Percentiles rank a stretch among this genome's conserved stretches.
Evolutionary conservation across 2,888 invertebrate genomes (phyloP).

Genomic region (Tubiluchus corallicola): DNA sequence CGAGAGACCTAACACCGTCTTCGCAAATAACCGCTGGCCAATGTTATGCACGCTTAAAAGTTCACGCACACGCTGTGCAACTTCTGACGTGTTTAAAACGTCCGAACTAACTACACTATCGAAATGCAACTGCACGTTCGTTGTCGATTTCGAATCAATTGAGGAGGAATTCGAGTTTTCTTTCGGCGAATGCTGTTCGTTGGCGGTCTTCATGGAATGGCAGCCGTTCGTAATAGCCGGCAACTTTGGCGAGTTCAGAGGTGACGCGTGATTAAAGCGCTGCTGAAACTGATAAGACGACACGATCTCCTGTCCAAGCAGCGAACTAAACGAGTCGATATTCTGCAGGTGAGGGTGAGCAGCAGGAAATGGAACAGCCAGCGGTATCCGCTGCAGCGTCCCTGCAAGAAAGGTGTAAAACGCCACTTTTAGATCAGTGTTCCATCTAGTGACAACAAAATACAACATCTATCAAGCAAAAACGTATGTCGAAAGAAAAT

Average conservation of each 20-base stretch:
- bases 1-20: constrained; percentile 79
- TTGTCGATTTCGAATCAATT: too few species aligned
- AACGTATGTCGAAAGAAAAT: too few species aligned
- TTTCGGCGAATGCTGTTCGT: constrained; percentile 35
- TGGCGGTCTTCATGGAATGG: too few species aligned
- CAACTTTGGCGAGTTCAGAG: too few species aligned
- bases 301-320: constrained; percentile 57
- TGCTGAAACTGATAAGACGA: constrained; percentile 14
- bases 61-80: constrained; percentile 78
- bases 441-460: too few species aligned
- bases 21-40: constrained; percentile 93
- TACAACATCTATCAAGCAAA: too few species aligned
- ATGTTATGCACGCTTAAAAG: constrained; percentile 90
- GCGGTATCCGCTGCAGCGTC: too few species aligned
- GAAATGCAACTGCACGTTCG: too few species aligned
- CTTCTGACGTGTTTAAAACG: constrained; percentile 76
- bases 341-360: constrained; percentile 22
- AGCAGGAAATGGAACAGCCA: too few species aligned
- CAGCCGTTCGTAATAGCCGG: too few species aligned
- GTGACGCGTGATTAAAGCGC: too few species aligned
- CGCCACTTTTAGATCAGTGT: constrained; percentile 15
- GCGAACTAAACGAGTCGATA: constrained; percentile 28
- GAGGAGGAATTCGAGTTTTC: constrained; percentile 70
- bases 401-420: constrained; percentile 27
- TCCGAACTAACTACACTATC: too few species aligned